phyloP scores from a whole-genome alignment of 1,140 invertebrate species.

The Trichomalopsis sarcophagae region DNA sequence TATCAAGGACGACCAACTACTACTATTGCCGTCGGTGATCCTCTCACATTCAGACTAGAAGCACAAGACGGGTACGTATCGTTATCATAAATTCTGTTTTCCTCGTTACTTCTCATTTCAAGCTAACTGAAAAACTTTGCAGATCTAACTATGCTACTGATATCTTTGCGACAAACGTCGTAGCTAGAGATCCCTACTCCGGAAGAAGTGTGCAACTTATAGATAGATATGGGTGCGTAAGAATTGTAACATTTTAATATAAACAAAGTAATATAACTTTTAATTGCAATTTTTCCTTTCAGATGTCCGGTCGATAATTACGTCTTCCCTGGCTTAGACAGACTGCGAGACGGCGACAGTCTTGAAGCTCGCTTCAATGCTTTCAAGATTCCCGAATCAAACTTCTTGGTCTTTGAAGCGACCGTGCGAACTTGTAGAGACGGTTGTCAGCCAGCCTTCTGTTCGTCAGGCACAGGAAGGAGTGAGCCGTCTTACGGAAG shows the following conservation, averaged over 20 bases:
- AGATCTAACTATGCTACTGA: conserved; percentile 89
- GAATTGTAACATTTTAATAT: background rate
- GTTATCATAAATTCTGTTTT: conserved; percentile 19
- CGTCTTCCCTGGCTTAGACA: conserved; percentile 93
- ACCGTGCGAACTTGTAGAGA: conserved; percentile 91
- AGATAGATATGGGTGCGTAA: conserved; percentile 87
- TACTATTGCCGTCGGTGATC: conserved; percentile 95
- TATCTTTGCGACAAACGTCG: conserved; percentile 94
- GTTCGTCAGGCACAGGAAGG: conserved; percentile 82
- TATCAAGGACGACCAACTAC: conserved; percentile 94
- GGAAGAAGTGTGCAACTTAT: conserved; percentile 92
- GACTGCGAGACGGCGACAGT: conserved; percentile 88
- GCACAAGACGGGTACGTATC: conserved; percentile 83
- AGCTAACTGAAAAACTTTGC: background rate
- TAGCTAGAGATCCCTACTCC: conserved; percentile 94
- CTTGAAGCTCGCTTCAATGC: conserved; percentile 94
- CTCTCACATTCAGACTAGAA: conserved; percentile 91
- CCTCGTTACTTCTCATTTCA: background rate
- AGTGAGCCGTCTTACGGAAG: conserved; percentile 89
- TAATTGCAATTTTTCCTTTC: conserved; percentile 51
- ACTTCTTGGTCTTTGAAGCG: conserved; percentile 94
- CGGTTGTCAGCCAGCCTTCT: conserved; percentile 92
- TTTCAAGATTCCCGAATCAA: conserved; percentile 96
- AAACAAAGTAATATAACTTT: too few relatives aligned
- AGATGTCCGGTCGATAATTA: conserved; percentile 94